Conservation (phyloP, 2,888 invertebrate species). For the Villa cingulata region DNA sequence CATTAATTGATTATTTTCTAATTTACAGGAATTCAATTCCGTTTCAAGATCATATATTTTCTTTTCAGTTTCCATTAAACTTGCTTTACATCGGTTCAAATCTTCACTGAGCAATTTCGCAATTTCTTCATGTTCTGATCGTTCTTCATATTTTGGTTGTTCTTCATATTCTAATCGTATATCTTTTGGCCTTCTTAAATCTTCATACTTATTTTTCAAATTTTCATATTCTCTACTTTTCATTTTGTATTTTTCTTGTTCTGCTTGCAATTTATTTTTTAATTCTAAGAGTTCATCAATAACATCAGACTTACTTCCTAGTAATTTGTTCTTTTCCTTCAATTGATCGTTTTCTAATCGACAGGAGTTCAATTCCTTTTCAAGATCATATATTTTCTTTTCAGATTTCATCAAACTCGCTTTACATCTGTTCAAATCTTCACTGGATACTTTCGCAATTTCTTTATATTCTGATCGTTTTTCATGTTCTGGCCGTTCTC, state of each 20-base stretch:
- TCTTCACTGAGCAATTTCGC: no score
- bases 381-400: background rate
- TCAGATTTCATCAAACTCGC: background rate
- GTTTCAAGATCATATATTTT: background rate
- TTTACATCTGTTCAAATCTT: no score
- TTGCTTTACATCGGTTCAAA: no score
- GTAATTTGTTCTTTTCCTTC: background rate
- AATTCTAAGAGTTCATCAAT: background rate
- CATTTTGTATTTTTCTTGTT: background rate
- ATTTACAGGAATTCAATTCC: background rate
- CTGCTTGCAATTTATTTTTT: background rate
- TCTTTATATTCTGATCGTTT: no score
- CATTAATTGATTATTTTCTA: background rate
- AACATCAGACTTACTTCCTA: background rate
- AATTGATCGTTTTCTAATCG: background rate
- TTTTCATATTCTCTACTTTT: background rate
- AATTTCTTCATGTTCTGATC: no score
- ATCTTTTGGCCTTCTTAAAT: background rate
- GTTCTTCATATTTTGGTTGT: background rate
- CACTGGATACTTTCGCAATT: no score
- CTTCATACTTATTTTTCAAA: background rate
- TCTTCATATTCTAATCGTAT: background rate
- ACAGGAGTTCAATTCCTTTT: background rate
- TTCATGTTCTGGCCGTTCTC: no score
- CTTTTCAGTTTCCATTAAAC: background rate